Base-by-base conservation (phyloP, 2,113 vertebrate genomes). In the Nycticebus coucang region DNA sequence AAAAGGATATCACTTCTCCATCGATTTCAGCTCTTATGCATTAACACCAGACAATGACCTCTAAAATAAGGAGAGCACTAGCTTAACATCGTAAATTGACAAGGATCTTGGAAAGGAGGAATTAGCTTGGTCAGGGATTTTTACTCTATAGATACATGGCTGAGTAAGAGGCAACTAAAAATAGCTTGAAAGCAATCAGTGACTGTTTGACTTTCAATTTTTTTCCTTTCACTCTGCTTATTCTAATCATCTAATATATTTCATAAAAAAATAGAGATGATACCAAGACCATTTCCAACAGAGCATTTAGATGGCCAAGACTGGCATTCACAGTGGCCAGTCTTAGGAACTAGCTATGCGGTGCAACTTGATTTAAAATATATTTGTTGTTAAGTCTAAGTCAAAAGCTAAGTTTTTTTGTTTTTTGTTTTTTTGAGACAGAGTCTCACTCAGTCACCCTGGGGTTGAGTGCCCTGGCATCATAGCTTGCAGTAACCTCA, bases 11-110 rank as follows among this genome's bases (percentile, higher is more conserved):
- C 77, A 81, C 35, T 92, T 87, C 37, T 62, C 26, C 71, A 87
- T 87, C 1, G 22, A 95, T 89, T 80, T 95, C 3, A 3, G 79
- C 79, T 89, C 86, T 53, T 69, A 41, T 15, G 59, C 72, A 89
- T 96, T 93, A 89, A 89, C 75, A 96, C 45, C 35, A 84, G 95
- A 33, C 22, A 18, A 6, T 72, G 95, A 95, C 96, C 96, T 97
- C 84, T 94, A 79, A 91, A 95, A 83, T 60, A 68, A 91, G 72
- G 77, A 33, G 59, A 94, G 68, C 2, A 7, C 74, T 60, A 77
- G 14, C 33, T 91, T 91, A 92, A 68, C 57, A 71, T 80, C 33
- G 74, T 21, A 69, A 88, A 66, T 50, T 50, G 90, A 77, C 72
- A 94, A 62, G 30, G 91, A 74, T 86, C 69, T 77, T 78, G 71